Percentiles rank a stretch among this genome's conserved stretches.
These are phyloP conservation scores for Limonius californicus DNA, from an alignment of 1,140 invertebrate genomes.

Conservation along the genomic window DNA sequence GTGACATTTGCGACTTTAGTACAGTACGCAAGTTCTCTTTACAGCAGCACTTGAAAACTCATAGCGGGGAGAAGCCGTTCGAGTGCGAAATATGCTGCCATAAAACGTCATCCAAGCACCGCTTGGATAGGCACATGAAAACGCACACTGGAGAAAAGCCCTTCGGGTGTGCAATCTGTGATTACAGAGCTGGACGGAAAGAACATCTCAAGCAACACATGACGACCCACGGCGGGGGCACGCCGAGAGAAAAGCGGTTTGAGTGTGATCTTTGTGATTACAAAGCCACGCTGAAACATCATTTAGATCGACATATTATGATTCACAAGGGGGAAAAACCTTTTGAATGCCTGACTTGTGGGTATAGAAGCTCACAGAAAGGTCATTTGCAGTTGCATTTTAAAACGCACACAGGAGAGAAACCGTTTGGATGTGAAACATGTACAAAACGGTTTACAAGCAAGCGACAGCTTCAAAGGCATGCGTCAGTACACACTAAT, in stretches of 20 bases:
- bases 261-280: slow-evolving; percentile 56
- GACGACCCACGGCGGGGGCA: slow-evolving; percentile 30
- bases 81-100: background rate
- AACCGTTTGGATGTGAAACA: slow-evolving; percentile 66
- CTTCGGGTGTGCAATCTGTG: slow-evolving; percentile 15
- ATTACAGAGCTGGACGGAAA: slow-evolving; percentile 7
- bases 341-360: slow-evolving; percentile 25
- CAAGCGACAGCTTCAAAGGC: background rate
- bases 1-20: slow-evolving; percentile 53
- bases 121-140: background rate
- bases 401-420: slow-evolving; percentile 50
- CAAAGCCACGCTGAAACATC: slow-evolving; percentile 50
- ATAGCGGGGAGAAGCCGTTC: background rate
- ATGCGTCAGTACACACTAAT: background rate
- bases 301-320: slow-evolving; percentile 46
- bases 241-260: slow-evolving; percentile 50
- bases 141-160: background rate
- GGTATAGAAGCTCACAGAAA: slow-evolving; percentile 27
- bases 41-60: slow-evolving; percentile 49
- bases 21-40: background rate
- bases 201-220: slow-evolving; percentile 6
- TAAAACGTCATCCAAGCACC: background rate
- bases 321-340: slow-evolving; percentile 40
- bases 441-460: slow-evolving; percentile 57
- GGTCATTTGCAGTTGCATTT: slow-evolving; percentile 36